These are phyloP conservation scores for Pithys albifrons DNA, from an alignment of 2,113 vertebrate genomes.

Conservation along the genomic window DNA sequence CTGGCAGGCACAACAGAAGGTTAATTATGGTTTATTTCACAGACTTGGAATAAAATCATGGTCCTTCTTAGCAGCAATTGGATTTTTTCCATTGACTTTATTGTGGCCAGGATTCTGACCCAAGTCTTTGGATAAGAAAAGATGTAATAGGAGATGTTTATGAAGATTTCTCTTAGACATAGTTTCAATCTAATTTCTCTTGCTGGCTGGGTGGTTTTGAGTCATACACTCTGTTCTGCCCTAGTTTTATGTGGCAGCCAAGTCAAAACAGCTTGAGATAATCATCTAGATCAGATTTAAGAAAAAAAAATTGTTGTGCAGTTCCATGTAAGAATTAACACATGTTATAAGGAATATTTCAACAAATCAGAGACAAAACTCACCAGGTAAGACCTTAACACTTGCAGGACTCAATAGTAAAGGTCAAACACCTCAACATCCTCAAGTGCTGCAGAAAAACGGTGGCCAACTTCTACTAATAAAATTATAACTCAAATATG, in stretches of 20 bases:
- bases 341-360: not conserved
- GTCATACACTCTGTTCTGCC: not conserved
- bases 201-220: not conserved
- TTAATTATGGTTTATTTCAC: slow-evolving; percentile 50
- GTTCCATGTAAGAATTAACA: not conserved
- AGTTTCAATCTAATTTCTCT: slow-evolving; percentile 36
- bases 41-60: slow-evolving; percentile 43
- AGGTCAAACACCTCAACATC: not conserved
- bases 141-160: slow-evolving; percentile 49
- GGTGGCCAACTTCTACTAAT: not conserved
- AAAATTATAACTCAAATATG: not conserved
- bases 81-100: slow-evolving; percentile 39
- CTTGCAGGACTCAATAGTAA: not conserved
- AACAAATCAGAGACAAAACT: not conserved
- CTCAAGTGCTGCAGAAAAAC: not conserved
- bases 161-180: slow-evolving; percentile 25
- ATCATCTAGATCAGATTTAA: not conserved
- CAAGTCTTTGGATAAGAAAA: slow-evolving; percentile 20
- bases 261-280: slow-evolving; percentile 4
- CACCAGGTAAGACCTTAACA: not conserved
- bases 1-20: slow-evolving; percentile 31
- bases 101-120: not conserved
- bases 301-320: not conserved
- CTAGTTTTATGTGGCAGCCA: not conserved
- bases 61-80: not conserved